These are phyloP conservation scores for Yponomeuta evonymella DNA, from an alignment of 2,888 invertebrate genomes.

Conservation along the genomic window DNA sequence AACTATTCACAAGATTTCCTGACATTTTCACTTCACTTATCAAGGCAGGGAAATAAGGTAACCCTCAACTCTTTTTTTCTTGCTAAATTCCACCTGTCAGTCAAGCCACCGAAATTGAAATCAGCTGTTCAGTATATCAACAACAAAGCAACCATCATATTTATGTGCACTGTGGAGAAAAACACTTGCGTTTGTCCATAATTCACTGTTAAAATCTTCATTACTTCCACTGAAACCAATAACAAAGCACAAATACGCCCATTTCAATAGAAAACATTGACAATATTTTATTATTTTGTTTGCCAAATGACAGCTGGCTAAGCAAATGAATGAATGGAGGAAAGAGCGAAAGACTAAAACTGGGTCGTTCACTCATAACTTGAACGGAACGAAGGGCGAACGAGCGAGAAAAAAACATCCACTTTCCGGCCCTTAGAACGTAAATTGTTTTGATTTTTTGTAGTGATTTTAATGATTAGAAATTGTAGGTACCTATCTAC, in stretches of 20 bases:
- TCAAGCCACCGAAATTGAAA: slow-evolving; percentile 19
- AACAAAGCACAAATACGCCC: neutral
- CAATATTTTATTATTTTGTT: neutral
- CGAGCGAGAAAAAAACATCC: slow-evolving; percentile 9
- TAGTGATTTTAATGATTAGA: neutral
- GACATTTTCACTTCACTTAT: neutral
- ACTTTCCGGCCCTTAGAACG: slow-evolving; percentile 7
- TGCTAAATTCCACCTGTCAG: neutral
- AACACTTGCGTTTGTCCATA: neutral
- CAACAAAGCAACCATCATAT: slow-evolving; percentile 17
- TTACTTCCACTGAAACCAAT: neutral
- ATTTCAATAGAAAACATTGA: neutral
- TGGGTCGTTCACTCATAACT: neutral
- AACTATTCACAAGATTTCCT: slow-evolving; percentile 2
- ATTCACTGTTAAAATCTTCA: neutral
- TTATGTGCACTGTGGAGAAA: neutral
- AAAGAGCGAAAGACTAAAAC: neutral
- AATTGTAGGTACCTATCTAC: neutral
- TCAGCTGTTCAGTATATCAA: slow-evolving; percentile 36
- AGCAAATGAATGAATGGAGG: neutral
- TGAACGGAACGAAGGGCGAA: neutral
- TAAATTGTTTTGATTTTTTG: neutral
- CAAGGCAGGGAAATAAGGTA: neutral
- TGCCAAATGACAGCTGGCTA: neutral
- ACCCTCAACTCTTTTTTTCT: neutral